Conservation (phyloP, 2,888 invertebrate genomes). For the Leptopilina myrica region DNA sequence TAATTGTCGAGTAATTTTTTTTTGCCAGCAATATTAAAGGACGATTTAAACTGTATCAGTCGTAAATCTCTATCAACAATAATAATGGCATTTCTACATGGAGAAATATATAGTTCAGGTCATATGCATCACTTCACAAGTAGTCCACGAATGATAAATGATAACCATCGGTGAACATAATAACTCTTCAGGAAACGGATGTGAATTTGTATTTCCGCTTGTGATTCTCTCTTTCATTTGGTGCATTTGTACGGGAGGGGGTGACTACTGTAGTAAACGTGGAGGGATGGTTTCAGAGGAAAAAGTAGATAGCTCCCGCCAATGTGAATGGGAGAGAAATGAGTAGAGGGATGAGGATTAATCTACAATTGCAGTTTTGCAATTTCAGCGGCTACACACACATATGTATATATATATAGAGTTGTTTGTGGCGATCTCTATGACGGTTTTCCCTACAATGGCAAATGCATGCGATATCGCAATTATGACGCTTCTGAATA, state of each 20-base stretch:
- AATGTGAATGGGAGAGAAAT: neutral
- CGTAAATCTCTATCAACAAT: neutral
- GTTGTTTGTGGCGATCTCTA: constrained; percentile 50
- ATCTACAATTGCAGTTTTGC: constrained; percentile 51
- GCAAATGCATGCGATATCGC: constrained; percentile 68
- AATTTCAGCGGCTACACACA: constrained; percentile 55
- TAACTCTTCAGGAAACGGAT: constrained; percentile 40
- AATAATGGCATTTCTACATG: constrained; percentile 4
- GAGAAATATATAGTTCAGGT: constrained; percentile 22
- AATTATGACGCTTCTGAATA: constrained; percentile 71
- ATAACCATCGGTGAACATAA: constrained; percentile 35
- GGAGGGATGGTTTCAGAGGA: constrained; percentile 1
- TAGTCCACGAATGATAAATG: constrained; percentile 32
- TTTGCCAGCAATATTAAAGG: too few species aligned
- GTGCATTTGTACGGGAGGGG: constrained; percentile 31
- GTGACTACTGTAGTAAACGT: constrained; percentile 34
- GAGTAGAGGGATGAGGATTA: neutral
- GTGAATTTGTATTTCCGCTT: constrained; percentile 53
- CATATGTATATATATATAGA: too few species aligned
- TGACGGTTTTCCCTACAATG: constrained; percentile 48
- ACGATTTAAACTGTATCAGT: neutral
- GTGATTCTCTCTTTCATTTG: constrained; percentile 44
- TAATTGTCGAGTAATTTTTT: too few species aligned
- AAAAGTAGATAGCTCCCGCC: neutral
- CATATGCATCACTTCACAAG: constrained; percentile 27